Base-by-base conservation (phyloP, 1,140 invertebrate species). In the Piezodorus guildinii region DNA sequence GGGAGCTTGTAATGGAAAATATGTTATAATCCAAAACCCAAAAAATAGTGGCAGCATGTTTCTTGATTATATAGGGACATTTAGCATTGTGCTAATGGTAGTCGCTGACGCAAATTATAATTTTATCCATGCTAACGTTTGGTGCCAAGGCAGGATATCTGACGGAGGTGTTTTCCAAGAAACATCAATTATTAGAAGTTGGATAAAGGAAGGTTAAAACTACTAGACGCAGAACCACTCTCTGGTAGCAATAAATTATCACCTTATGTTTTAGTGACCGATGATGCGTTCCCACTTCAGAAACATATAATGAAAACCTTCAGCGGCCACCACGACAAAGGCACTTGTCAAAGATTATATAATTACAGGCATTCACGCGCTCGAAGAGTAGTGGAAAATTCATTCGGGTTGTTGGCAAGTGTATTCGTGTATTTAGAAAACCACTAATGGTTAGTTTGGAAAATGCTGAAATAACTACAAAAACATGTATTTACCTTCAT, bases 221-320 rank as follows among this genome's bases (percentile, higher is more conserved):
- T 75, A 54, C 73, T 73, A 62, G 46, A 66, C 34, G 65, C 68
- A 61, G 51, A 61, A 54, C 62, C 65, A 49, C 67, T 73, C 63
- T 68, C 69, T 66, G 68, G 70, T 43, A 56, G 54, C 59, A 62
- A 69, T 60, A 65, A 64, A 21, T 60, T 62, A 65, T 46, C 44
- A 30, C 65, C 65, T 66, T 44, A 72, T 39, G 68, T 74, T 27
- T 72, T 81, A 69, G 66, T 80, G 27, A 78, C 72, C 12, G 78
- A 81, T 71, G 75, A 78, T 63, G 77, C 76, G 45, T 82, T 81
- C 71, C 69, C 75, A 34, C 49, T 80, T 44, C 64, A 64, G 52
- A 34, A 65, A 62, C 68, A 74, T 65, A 62, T 79, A 27, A 72
- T 78, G 73, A 77, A 77, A 69, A 77, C 77, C 61, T 79, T 70